Percentiles rank a stretch among this genome's conserved stretches.
These are phyloP conservation scores for Brachyopa scutellaris DNA, from an alignment of 2,888 invertebrate species.

Conservation along the genomic window DNA sequence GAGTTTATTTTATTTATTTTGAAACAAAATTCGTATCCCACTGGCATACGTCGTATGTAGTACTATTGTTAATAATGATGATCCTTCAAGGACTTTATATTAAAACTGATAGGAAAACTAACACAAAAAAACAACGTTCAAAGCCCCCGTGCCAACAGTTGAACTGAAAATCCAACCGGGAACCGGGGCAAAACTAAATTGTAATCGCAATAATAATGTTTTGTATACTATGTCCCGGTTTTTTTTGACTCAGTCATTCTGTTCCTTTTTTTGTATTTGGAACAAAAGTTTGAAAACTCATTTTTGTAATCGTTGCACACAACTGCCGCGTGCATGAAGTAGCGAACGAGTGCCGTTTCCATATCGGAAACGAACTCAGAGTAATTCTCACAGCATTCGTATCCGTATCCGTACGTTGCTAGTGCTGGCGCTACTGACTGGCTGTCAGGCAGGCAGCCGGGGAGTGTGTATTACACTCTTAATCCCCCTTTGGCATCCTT, in stretches of 20 bases:
- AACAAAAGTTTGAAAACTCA: conserved; percentile 57
- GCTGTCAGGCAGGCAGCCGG: conserved; percentile 1
- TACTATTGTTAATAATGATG: conserved; percentile 14
- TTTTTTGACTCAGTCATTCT: conserved; percentile 27
- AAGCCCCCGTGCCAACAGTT: not conserved
- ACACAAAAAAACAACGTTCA: conserved; percentile 6
- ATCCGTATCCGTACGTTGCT: conserved; percentile 57
- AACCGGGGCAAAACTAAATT: conserved; percentile 47
- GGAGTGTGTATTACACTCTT: conserved; percentile 50
- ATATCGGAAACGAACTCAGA: conserved; percentile 66
- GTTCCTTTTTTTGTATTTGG: not conserved
- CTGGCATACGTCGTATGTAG: not conserved
- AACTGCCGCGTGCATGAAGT: conserved; percentile 6
- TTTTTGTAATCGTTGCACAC: conserved; percentile 59
- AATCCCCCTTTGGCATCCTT: conserved; percentile 44
- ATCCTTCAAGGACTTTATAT: conserved; percentile 2
- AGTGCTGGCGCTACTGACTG: conserved; percentile 9
- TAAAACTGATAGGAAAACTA: not conserved
- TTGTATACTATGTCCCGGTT: conserved; percentile 36
- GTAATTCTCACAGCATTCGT: conserved; percentile 68
- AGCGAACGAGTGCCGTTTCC: conserved; percentile 30
- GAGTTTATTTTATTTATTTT: conserved; percentile 17
- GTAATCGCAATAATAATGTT: conserved; percentile 59
- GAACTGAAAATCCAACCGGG: conserved; percentile 17
- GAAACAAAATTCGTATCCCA: not conserved